Evolutionary conservation across 2,113 vertebrate genomes (phyloP).

Genomic region (Paratilapia polleni): DNA sequence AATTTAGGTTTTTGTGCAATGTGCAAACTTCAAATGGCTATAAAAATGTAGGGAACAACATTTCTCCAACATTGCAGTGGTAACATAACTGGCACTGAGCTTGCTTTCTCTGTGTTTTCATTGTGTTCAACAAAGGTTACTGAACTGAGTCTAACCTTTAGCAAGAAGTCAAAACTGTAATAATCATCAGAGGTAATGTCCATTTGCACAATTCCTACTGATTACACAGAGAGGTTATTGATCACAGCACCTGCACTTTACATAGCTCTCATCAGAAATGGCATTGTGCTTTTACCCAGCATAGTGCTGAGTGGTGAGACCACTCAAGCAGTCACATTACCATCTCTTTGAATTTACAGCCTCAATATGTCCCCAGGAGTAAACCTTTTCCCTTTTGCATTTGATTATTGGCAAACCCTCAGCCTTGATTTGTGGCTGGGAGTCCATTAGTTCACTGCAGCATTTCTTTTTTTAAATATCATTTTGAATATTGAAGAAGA

Average conservation of each 20-base stretch:
- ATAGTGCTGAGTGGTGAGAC: constrained; percentile 23
- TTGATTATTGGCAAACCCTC: constrained; percentile 54
- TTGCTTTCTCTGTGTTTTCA: background rate
- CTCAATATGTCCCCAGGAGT: constrained; percentile 24
- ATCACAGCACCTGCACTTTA: constrained; percentile 47
- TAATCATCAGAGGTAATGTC: constrained; percentile 23
- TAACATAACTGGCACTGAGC: background rate
- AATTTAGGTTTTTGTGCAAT: background rate
- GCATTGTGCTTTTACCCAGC: constrained; percentile 36
- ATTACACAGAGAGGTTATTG: constrained; percentile 28
- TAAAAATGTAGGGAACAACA: background rate
- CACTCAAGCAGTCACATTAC: constrained; percentile 52
- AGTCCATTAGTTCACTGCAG: constrained; percentile 51
- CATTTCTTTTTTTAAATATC: constrained; percentile 18
- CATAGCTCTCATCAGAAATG: constrained; percentile 27
- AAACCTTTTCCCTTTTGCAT: constrained; percentile 35
- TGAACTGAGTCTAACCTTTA: constrained; percentile 17
- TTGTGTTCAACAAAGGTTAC: constrained; percentile 6
- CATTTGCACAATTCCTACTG: constrained; percentile 6
- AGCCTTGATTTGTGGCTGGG: constrained; percentile 54
- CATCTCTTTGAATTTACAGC: constrained; percentile 54
- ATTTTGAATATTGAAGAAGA: background rate
- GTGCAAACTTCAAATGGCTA: background rate
- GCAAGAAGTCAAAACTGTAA: background rate
- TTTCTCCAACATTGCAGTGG: accelerated